Evolutionary conservation across 2,888 invertebrate species (phyloP), one percentile per base, ranked within the genome.

Genomic region (Clistopyga incitator): DNA sequence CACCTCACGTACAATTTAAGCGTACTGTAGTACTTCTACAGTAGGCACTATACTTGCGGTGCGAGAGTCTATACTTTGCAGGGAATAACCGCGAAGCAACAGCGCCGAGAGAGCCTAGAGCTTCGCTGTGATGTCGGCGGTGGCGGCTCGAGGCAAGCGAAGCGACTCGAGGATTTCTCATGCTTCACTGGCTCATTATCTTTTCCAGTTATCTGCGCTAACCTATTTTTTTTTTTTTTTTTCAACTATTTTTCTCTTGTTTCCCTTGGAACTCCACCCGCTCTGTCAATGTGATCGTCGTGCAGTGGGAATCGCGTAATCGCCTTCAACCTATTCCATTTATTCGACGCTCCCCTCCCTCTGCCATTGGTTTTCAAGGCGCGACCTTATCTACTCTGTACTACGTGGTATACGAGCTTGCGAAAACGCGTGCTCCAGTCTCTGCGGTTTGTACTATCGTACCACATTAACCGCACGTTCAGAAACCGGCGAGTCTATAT

Each of bases 141-240:
- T 72, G 8, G 74, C 45, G 52, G 50, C 47, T 29, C 6, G 6
- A 8, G 8, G 38, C 15, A 47, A 50, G 61, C 75, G 54, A 61
- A 79, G 34, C 71, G 68, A 68, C 77, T 65, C 71, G 75, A 59
- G 61, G 65, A 82, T 78, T 82, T 82, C 78, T 82, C 82, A 74
- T 82, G 82, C 67, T 78, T 82, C 78, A 78, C 68, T 68, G 50
- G 74, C 78, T 82, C 82, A 78, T 82, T 82, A 82, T 82, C 82
- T 78, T 82, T 82, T 82, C 78, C 82, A 82, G 78, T 82, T 82
- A 82, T 78, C 74, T 78, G 78, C 23, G 78, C 52, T 74, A 82
- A 76, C 78, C 65, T 65, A 71, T 75, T 83, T 70, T 77, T 52
- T 64, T 71, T 54, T 70, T 42, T 61, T 23, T 38, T 15, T 54